Evolutionary conservation across 2,113 vertebrate species (phyloP), one percentile per base, ranked within the genome.

Genomic region (Gavia stellata): DNA sequence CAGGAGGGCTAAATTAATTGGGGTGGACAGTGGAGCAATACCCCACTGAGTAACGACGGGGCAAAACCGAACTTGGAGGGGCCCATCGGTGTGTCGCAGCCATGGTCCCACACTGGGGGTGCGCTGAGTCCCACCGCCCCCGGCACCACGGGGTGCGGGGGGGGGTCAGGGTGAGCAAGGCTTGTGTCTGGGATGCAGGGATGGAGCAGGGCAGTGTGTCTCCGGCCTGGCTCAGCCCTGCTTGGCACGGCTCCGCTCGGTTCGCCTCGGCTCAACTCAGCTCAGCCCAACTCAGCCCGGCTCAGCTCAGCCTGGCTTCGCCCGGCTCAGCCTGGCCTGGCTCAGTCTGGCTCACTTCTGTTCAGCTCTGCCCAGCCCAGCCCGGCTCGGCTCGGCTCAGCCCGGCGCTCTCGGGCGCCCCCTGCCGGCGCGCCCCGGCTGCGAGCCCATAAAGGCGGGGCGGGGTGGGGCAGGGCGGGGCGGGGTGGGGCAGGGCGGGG

Each of bases 11-110:
- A 73, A 47, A 90, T 95, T 82, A 94, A 96, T 53, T 42, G 78
- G 94, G 96, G 95, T 75, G 96, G 91, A 74, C 93, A 92, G 91
- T 40, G 62, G 83, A 95, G 96, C 71, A 42, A 81, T 17, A 61
- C 67, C 61, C 62, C 36, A 70, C 90, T 95, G 94, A 96, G 92
- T 97, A 88, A 96, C 83, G 96, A 92, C 97, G 96, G 88, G 23
- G 74, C 33, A 81, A 81, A 83, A 24, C 55, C 61, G 62, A 83
- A 65, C 14, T 73, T 40, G 58, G 68, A 96, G 89, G 95, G 86
- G 96, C 89, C 97, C 7, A 33, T 15, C 42, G 17, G 17, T 9
- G 55, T 50, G 4, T 36, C 1, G 19, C 49, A 25, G 63, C 42
- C 8, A 6, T 23, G 63, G 75, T 68, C 62, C 36, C 34, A 14